These are phyloP conservation scores for Poeciliopsis presidionis DNA, from an alignment of 2,797 vertebrate species.

Conservation along the genomic window DNA sequence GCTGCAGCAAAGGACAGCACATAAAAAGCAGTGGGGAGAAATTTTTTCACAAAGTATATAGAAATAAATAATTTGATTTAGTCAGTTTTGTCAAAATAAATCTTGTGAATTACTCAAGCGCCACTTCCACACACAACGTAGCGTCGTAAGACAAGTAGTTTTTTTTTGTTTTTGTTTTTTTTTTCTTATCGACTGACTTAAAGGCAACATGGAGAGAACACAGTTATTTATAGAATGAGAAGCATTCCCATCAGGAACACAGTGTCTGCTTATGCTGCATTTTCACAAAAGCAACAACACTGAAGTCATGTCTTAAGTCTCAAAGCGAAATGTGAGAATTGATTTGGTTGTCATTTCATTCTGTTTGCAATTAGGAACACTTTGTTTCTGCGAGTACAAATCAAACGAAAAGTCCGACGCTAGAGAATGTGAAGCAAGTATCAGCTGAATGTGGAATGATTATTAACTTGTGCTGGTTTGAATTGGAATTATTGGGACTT, in stretches of 20 bases:
- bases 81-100: neutral
- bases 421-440: neutral
- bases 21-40: too few relatives aligned
- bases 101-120: neutral
- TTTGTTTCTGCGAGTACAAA: neutral
- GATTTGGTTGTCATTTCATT: neutral
- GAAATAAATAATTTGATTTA: too few relatives aligned
- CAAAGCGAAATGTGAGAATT: neutral
- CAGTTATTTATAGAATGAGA: conserved; percentile 62
- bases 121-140: too few relatives aligned
- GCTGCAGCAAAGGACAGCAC: too few relatives aligned
- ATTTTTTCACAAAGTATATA: too few relatives aligned
- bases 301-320: neutral
- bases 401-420: neutral
- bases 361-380: neutral
- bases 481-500: neutral
- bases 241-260: conserved; percentile 39
- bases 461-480: neutral
- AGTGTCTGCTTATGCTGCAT: conserved; percentile 37
- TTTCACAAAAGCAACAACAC: neutral
- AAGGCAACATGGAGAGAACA: conserved; percentile 44
- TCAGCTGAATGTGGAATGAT: neutral
- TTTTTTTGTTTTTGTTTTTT: too few relatives aligned
- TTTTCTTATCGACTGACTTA: conserved; percentile 21
- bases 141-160: too few relatives aligned